Evolutionary conservation across 1,140 invertebrate genomes (phyloP), one percentile per base, ranked within the genome.

Genomic region (Drosophila santomea): DNA sequence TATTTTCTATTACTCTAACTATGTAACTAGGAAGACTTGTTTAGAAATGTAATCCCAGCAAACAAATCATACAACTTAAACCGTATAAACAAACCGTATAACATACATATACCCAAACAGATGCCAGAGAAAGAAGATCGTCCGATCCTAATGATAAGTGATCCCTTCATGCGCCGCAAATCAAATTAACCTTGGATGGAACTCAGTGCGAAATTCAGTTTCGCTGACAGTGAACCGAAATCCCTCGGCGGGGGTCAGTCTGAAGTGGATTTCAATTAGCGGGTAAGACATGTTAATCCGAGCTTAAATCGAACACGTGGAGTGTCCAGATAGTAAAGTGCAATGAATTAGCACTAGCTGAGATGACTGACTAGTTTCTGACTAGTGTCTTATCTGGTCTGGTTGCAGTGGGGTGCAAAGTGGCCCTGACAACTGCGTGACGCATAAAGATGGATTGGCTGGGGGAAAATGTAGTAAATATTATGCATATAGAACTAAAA

Each of bases 161-260:
- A 68, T 28, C 4, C 36, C 48, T 23, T 20, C 23, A 60, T 32
- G 10, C 11, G 4, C 12, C 35, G 23, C 62, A 25, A 83, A 85
- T 83, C 67, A 36, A 57, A 88, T 76, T 86, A 86, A 83, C 83
- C 79, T 86, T 88, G 72, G 8, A 32, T 32, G 28, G 32, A 32
- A 32, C 8, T 8, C 32, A 50, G 38, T 23, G 25, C 14, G 14
- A 81, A 73, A 60, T 82, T 76, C 50, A 69, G 67, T 77, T 59
- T 62, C 47, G 48, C 52, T 69, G 38, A 69, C 35, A 63, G 32
- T 45, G 61, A 36, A 45, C 44, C 12, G 28, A 67, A 56, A 15
- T 32, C 15, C 41, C 60, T 36, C 7, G 5, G 50, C 38, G 14
- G 38, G 44, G 32, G 55, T 57, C 50, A 61, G 25, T 41, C 14